Evolutionary conservation across 35 echinoderm and acorn worm species (phyloP).

Genomic region (Amphiura filiformis): DNA sequence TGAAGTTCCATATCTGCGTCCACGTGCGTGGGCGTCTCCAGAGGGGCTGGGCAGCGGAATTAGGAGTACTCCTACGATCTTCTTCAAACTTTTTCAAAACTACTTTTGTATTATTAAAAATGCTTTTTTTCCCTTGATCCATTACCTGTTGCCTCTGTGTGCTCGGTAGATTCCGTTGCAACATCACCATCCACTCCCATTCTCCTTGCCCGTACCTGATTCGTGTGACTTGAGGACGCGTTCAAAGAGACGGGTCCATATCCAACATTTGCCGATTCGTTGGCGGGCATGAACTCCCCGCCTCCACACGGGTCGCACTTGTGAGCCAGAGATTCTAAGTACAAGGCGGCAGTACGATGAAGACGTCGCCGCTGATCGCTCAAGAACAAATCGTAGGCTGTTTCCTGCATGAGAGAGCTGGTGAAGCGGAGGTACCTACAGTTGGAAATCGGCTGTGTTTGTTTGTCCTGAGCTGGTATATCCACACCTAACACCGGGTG

Average conservation of each 20-base stretch:
- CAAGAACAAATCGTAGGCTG: slow-evolving; percentile 73
- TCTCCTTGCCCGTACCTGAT: neutral
- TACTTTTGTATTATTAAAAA: no score
- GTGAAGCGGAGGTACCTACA: slow-evolving; percentile 80
- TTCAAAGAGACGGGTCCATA: neutral
- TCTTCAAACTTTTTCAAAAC: no score
- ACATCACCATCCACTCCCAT: neutral
- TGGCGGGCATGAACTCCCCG: slow-evolving; percentile 72
- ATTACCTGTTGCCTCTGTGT: neutral
- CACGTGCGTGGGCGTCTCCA: no score
- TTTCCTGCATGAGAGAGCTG: slow-evolving; percentile 82
- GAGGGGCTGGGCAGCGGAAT: no score
- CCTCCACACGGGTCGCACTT: slow-evolving; percentile 87
- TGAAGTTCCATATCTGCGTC: no score
- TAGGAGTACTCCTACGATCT: no score
- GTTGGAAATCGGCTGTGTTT: slow-evolving; percentile 11
- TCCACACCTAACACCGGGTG: neutral
- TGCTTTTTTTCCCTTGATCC: neutral
- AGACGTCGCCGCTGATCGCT: slow-evolving; percentile 77
- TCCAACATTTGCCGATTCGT: neutral
- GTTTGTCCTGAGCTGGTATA: neutral
- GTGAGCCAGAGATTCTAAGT: slow-evolving; percentile 82
- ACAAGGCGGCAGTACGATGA: slow-evolving; percentile 73
- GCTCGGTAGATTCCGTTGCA: neutral
- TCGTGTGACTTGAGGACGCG: neutral